Base-by-base conservation (phyloP, 1,140 invertebrate species). In the Drosophila micromelanica region DNA sequence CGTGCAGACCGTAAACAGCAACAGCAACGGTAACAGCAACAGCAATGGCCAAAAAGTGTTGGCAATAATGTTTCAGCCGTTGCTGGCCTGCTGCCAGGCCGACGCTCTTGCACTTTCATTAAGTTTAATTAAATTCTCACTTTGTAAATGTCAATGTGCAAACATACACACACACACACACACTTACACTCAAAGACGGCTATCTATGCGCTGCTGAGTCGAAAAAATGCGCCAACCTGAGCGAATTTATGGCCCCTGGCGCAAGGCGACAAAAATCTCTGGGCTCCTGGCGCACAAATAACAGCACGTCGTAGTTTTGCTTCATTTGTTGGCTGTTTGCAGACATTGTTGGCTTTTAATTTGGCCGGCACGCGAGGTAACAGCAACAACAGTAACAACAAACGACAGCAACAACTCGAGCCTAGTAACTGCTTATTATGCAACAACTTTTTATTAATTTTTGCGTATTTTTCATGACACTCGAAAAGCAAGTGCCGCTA, bases 261-360 rank as follows among this genome's bases (percentile, higher is more conserved):
- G 45, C 82, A 69, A 87, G 82, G 82, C 82, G 82, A 82, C 78
- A 86, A 79, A 86, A 86, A 86, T 86, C 82, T 86, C 86, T 81
- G 57, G 52, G 38, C 63, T 38, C 49, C 38, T 59, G 45, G 52
- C 42, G 60, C 68, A 79, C 82, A 86, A 86, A 86, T 86, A 86
- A 76, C 82, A 87, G 67, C 82, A 86, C 82, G 82, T 86, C 73
- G 75, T 73, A 81, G 85, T 86, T 87, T 86, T 73, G 82, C 78
- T 86, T 86, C 82, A 86, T 86, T 86, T 75, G 75, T 64, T 74
- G 46, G 48, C 74, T 69, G 57, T 76, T 86, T 63, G 78, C 75
- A 87, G 78, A 87, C 82, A 87, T 87, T 86, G 81, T 86, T 86
- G 82, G 82, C 82, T 86, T 86, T 86, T 86, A 86, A 86, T 86